Percentiles rank a stretch among this genome's conserved stretches.
Evolutionary conservation across 2,888 invertebrate species (phyloP).

Genomic region (Melanostoma scalare): DNA sequence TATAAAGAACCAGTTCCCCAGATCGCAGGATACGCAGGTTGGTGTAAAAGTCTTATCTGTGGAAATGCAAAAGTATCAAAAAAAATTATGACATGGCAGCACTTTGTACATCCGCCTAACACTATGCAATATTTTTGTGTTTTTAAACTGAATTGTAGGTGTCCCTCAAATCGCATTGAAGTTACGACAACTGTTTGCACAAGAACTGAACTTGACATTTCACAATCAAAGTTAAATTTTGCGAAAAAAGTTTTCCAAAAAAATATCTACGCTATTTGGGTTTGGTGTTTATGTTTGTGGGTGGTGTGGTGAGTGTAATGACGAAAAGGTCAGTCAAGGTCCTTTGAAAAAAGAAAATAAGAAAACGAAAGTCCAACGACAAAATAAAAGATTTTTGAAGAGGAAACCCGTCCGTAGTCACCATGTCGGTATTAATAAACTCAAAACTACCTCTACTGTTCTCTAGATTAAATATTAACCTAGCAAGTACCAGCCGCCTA

Average conservation of each 20-base stretch:
- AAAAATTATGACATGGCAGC: too few relatives aligned
- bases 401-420: neutral
- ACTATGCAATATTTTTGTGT: neutral
- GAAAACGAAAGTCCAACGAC: neutral
- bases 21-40: too few relatives aligned
- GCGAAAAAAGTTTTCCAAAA: slow-evolving; percentile 20
- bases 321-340: slow-evolving; percentile 79
- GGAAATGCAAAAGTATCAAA: too few relatives aligned
- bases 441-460: slow-evolving; percentile 45
- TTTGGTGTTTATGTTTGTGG: neutral
- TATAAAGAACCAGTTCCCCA: too few relatives aligned
- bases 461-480: slow-evolving; percentile 35
- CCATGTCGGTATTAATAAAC: slow-evolving; percentile 55
- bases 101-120: too few relatives aligned
- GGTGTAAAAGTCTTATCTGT: too few relatives aligned
- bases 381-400: neutral
- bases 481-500: slow-evolving; percentile 7
- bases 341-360: slow-evolving; percentile 57
- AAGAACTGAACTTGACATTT: slow-evolving; percentile 37
- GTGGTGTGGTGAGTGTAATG: slow-evolving; percentile 36
- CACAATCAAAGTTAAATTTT: slow-evolving; percentile 31
- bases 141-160: slow-evolving; percentile 6
- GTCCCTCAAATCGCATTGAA: neutral
- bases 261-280: slow-evolving; percentile 4
- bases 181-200: slow-evolving; percentile 42